Conservation (phyloP, 2,797 vertebrate genomes). For the Gymnodraco acuticeps region DNA sequence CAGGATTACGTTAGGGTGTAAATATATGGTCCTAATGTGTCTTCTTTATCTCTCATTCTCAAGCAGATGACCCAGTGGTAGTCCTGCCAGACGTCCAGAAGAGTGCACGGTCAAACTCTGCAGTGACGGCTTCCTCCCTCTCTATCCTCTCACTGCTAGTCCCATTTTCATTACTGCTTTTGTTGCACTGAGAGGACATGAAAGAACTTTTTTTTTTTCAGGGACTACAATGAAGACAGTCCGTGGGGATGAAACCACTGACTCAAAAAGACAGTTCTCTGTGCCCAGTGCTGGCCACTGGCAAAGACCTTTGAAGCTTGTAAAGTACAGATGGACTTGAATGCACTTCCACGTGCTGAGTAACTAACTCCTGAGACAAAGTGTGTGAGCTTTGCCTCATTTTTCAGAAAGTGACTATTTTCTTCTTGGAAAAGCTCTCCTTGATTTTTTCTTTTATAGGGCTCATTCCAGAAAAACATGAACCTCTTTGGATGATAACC, state of each 20-base stretch:
- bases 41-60: slow-evolving; percentile 48
- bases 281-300: slow-evolving; percentile 83
- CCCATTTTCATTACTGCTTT: slow-evolving; percentile 79
- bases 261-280: slow-evolving; percentile 70
- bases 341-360: slow-evolving; percentile 47
- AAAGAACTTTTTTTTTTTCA: slow-evolving; percentile 58
- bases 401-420: slow-evolving; percentile 61
- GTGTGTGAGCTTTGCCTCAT: slow-evolving; percentile 44
- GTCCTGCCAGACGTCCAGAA: slow-evolving; percentile 85
- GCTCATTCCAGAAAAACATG: slow-evolving; percentile 21
- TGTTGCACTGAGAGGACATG: slow-evolving; percentile 77
- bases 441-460: slow-evolving; percentile 39
- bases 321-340: slow-evolving; percentile 64
- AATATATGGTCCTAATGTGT: slow-evolving; percentile 47
- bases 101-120: slow-evolving; percentile 84
- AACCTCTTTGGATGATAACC: slow-evolving; percentile 42
- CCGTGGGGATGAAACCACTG: slow-evolving; percentile 74
- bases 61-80: slow-evolving; percentile 89
- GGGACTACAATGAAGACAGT: slow-evolving; percentile 79
- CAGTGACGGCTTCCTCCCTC: slow-evolving; percentile 63
- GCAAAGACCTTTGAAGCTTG: slow-evolving; percentile 64
- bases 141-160: slow-evolving; percentile 79
- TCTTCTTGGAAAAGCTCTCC: slow-evolving; percentile 40
- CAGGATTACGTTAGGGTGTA: slow-evolving; percentile 12
- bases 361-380: slow-evolving; percentile 53